Evolutionary conservation across 2,113 vertebrate species (phyloP), one percentile per base, ranked within the genome.

Genomic region (Saiga tatarica): DNA sequence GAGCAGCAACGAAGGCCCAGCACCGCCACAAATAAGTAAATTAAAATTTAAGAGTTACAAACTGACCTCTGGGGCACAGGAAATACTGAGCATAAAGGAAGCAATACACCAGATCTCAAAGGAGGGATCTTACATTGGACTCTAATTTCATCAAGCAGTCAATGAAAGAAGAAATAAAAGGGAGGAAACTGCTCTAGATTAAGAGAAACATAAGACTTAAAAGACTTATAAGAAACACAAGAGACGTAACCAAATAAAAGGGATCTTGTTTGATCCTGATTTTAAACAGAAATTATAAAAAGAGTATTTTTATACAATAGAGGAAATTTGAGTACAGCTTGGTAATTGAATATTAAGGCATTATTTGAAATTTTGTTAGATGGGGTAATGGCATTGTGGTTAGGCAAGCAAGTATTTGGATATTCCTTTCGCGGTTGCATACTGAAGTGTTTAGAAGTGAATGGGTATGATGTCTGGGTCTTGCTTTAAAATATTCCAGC

Each of bases 201-300:
- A 82, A 96, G 74, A 87, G 84, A 92, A 92, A 83, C n/a, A 28
- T 88, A 83, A 88, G 52, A 87, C 26, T 95, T 85, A 85, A 90
- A 85, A 95, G 79, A 42, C 94, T 94, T 94, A 91, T 39, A 52
- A 85, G 45, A 91, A 95, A 95, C 67, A 92, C 33, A 50, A 59
- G 95, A 92, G 76, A 74, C 84, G 15, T 60, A 96, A 86, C 50
- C 76, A 88, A 94, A 53, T 82, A 67, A 88, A 96, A 74, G 25
- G 8, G 52, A 82, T 83, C 76, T 81, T 92, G 83, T 71, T 81
- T 87, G 89, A 92, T 92, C 39, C 33, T 81, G 39, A 92, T 81
- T 95, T 84, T 57, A 95, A 92, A 87, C 25, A 95, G 83, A 88
- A 93, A 92, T 71, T 59, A 71, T 60, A 39, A 59, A 81, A 91